These are phyloP conservation scores for Cyanoderma ruficeps DNA, from an alignment of 2,113 vertebrate species.

Conservation along the genomic window DNA sequence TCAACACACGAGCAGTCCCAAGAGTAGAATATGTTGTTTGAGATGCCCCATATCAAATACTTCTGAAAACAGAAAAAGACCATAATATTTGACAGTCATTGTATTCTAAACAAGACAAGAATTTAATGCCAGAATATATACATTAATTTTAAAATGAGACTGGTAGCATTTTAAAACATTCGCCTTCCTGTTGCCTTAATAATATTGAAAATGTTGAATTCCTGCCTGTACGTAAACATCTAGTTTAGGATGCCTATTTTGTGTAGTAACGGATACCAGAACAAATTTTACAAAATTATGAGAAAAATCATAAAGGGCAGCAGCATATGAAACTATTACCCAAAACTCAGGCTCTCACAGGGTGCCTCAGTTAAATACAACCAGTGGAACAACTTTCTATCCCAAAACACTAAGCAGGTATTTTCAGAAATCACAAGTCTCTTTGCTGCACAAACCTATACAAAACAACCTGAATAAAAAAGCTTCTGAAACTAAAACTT, in stretches of 20 bases:
- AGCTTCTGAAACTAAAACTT: not conserved
- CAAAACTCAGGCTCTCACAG: not conserved
- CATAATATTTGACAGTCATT: not conserved
- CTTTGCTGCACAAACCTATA: not conserved
- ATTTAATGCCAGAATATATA: not conserved
- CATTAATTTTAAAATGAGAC: not conserved
- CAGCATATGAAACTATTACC: not conserved
- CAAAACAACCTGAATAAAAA: not conserved
- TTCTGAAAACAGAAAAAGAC: not conserved
- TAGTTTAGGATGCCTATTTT: not conserved
- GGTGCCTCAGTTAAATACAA: not conserved
- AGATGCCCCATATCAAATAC: constrained; percentile 14
- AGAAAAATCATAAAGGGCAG: not conserved
- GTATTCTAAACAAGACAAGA: not conserved
- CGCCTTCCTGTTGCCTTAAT: not conserved
- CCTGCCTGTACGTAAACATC: not conserved
- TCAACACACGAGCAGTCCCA: not conserved
- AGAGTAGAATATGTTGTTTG: not conserved
- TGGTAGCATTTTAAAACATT: not conserved
- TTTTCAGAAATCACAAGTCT: not conserved
- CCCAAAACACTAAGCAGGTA: not conserved
- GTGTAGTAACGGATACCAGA: not conserved
- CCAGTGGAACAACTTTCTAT: not conserved
- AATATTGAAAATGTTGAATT: not conserved
- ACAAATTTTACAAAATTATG: not conserved